Conservation (phyloP, 2,113 vertebrate genomes). For the Todiramphus chloris region DNA sequence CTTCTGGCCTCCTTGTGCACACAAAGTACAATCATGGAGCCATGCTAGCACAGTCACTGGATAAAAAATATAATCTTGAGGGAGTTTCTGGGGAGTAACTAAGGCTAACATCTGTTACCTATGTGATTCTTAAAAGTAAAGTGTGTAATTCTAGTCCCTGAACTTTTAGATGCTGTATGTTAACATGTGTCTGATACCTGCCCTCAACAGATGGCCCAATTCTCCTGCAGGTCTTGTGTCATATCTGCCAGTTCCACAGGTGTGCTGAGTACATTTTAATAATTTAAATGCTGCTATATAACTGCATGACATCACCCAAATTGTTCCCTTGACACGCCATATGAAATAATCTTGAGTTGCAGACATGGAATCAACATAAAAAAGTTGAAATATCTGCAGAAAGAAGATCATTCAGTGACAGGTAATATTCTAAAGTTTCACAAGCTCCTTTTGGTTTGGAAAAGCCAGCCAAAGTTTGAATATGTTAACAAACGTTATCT, state of each 20-base stretch:
- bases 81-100: not conserved
- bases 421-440: not conserved
- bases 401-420: not conserved
- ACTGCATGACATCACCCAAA: not conserved
- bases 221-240: not conserved
- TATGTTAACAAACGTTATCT: conserved; percentile 1
- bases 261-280: not conserved
- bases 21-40: not conserved
- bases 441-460: not conserved
- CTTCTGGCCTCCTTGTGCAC: not conserved
- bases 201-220: not conserved
- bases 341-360: not conserved
- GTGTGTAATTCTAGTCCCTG: not conserved
- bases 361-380: not conserved
- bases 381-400: not conserved
- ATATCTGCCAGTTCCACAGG: rapidly evolving
- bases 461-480: not conserved
- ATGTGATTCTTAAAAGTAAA: not conserved
- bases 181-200: not conserved
- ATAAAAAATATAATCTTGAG: not conserved
- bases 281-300: not conserved
- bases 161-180: not conserved
- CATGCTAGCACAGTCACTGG: not conserved
- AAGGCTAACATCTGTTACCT: not conserved
- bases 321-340: not conserved